A percentile compares a stretch with the other conserved stretches of the same genome.
Conservation (phyloP, 2,888 invertebrate genomes). For the Macaria liturata region DNA sequence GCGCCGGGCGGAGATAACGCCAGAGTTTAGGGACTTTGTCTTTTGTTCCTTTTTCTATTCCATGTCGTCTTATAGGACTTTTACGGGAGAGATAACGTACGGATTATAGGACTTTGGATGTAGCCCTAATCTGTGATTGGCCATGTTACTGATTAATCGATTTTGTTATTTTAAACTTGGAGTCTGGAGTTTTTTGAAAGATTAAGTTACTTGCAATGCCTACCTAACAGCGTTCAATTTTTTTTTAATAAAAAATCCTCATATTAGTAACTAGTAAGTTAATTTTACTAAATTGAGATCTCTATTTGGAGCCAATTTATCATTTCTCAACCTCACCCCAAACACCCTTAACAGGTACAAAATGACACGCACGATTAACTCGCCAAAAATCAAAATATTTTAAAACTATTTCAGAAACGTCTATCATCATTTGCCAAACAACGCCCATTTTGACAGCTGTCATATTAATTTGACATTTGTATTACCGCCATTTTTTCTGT, state of each 20-base stretch:
- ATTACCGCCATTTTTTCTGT: slow-evolving; percentile 48
- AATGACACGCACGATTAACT: slow-evolving; percentile 38
- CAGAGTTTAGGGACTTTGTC: slow-evolving; percentile 48
- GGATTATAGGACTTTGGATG: slow-evolving; percentile 27
- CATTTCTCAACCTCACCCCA: slow-evolving; percentile 6
- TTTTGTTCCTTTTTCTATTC: slow-evolving; percentile 55
- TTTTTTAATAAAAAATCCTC: no score
- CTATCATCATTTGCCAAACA: slow-evolving; percentile 63
- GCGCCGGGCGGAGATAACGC: slow-evolving; percentile 64
- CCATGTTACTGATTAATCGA: slow-evolving; percentile 21
- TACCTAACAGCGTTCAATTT: no score
- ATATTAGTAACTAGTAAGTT: no score
- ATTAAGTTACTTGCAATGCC: no score
- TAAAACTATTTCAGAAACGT: slow-evolving; percentile 44
- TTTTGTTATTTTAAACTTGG: slow-evolving; percentile 8
- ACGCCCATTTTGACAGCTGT: slow-evolving; percentile 74
- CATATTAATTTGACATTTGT: slow-evolving; percentile 72
- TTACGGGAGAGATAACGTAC: slow-evolving; percentile 47
- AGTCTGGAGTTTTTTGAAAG: no score
- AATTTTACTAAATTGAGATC: no score
- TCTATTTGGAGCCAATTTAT: neutral
- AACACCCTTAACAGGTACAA: slow-evolving; percentile 35
- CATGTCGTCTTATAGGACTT: slow-evolving; percentile 47
- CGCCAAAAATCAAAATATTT: slow-evolving; percentile 53
- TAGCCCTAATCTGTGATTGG: slow-evolving; percentile 29